Evolutionary conservation across 2,797 vertebrate genomes (phyloP).

Genomic region (Spheniscus humboldti): DNA sequence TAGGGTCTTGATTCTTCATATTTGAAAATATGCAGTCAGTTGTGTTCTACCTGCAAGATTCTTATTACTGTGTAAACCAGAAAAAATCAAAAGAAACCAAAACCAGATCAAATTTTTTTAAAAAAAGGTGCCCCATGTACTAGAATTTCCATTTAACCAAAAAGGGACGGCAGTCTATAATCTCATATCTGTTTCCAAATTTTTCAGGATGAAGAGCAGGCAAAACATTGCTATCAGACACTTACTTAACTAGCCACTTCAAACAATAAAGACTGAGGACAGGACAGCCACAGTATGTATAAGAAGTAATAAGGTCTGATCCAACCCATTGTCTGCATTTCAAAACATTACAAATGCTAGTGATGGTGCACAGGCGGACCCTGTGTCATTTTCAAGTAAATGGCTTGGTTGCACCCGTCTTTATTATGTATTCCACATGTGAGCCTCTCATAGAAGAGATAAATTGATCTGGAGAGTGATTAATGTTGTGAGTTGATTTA

Average conservation of each 20-base stretch:
- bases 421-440: neutral
- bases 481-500: neutral
- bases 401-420: neutral
- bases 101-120: neutral
- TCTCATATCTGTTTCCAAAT: neutral
- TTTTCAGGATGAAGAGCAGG: neutral
- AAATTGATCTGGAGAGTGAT: constrained; percentile 17
- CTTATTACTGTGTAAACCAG: neutral
- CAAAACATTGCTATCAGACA: neutral
- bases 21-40: neutral
- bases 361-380: neutral
- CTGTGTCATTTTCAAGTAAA: neutral
- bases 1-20: neutral
- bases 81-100: neutral
- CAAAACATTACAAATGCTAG: neutral
- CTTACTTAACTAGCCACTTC: neutral
- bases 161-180: neutral
- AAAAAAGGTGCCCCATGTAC: neutral
- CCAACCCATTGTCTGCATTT: neutral
- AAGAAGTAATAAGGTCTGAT: neutral
- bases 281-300: neutral
- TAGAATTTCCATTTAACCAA: neutral
- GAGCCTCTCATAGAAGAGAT: neutral
- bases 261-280: neutral
- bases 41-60: neutral